Conservation (phyloP, 2,888 invertebrate species). For the Oscheius sp. region DNA sequence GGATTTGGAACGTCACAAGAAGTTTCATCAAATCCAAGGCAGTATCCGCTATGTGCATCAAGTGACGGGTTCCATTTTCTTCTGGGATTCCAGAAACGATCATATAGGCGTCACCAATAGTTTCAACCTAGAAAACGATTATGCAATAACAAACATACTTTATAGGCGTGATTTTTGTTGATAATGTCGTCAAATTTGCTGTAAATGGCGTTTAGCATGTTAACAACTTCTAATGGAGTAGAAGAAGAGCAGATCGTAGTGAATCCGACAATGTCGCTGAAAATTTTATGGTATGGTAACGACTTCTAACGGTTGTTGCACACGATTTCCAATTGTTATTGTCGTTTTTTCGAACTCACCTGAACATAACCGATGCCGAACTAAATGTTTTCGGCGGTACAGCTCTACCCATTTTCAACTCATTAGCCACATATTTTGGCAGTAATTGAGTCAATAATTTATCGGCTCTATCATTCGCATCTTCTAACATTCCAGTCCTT, state of each 20-base stretch:
- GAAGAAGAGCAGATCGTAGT: conserved; percentile 58
- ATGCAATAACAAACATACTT: conserved; percentile 32
- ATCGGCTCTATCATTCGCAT: conserved; percentile 67
- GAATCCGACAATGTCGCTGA: conserved; percentile 63
- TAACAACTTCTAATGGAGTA: conserved; percentile 56
- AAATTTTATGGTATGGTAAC: no score
- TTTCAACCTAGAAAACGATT: conserved; percentile 54
- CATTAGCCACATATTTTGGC: conserved; percentile 66
- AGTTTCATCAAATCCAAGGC: conserved; percentile 60
- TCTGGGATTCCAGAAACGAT: conserved; percentile 67
- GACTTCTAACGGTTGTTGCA: neutral
- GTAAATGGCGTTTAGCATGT: conserved; percentile 62
- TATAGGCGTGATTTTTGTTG: conserved; percentile 54
- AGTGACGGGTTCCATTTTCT: conserved; percentile 61
- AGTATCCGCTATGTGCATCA: conserved; percentile 58
- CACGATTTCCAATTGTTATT: neutral
- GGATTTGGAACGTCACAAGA: conserved; percentile 55
- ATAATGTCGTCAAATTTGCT: conserved; percentile 68
- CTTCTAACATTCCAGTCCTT: conserved; percentile 69
- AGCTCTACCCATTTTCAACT: conserved; percentile 65
- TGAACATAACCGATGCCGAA: conserved; percentile 64
- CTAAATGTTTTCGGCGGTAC: conserved; percentile 66
- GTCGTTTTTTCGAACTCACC: no score
- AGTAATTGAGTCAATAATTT: conserved; percentile 65
- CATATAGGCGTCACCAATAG: conserved; percentile 68